Conservation (phyloP, 2,113 vertebrate genomes). For the Dasyornis broadbenti region DNA sequence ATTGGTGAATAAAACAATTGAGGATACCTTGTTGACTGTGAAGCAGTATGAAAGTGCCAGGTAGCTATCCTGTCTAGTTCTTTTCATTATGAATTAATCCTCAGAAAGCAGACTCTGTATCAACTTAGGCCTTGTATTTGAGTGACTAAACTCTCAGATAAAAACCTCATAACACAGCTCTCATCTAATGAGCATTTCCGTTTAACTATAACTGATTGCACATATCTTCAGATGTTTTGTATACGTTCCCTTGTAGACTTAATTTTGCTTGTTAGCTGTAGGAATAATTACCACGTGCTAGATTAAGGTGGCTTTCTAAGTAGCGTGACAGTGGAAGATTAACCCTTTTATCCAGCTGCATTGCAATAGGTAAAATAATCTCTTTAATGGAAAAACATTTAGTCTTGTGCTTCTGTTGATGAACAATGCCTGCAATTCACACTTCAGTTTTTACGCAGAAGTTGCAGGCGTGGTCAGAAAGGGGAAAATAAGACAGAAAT, state of each 20-base stretch:
- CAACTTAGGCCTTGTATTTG: not conserved
- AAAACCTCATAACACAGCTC: not conserved
- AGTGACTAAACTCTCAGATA: not conserved
- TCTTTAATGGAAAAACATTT: not conserved
- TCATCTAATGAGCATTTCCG: not conserved
- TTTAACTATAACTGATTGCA: not conserved
- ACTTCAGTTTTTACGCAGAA: not conserved
- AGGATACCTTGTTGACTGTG: conserved; percentile 94
- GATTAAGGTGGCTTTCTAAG: not conserved
- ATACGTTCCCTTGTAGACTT: not conserved
- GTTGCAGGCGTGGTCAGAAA: not conserved
- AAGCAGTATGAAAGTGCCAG: conserved; percentile 96
- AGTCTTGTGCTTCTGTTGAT: not conserved
- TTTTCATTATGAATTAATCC: not conserved
- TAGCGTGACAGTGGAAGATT: not conserved
- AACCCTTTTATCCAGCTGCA: not conserved
- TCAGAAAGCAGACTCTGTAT: not conserved
- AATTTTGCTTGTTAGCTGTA: not conserved
- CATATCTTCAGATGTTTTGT: not conserved
- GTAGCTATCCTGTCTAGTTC: conserved; percentile 64
- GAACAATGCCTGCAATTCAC: not conserved
- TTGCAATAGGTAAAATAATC: not conserved
- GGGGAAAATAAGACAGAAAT: not conserved
- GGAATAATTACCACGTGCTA: not conserved
- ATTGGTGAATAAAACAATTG: conserved; percentile 96